These are phyloP conservation scores for Drosophila sucinea DNA, from an alignment of 1,140 invertebrate genomes.

Conservation along the genomic window DNA sequence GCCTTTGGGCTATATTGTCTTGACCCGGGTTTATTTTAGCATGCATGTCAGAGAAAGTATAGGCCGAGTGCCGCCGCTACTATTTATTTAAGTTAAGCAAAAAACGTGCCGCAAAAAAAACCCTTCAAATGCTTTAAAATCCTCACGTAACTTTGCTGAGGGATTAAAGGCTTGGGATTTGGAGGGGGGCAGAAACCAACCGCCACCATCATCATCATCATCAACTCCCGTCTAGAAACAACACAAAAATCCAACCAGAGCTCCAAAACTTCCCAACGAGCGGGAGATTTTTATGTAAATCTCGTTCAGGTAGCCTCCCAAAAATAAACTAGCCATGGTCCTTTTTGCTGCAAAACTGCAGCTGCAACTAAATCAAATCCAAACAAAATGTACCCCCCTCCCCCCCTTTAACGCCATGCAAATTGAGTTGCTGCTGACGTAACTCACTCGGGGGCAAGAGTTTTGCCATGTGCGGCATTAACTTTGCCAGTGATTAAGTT, in stretches of 20 bases:
- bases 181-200: not conserved
- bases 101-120: slow-evolving; percentile 49
- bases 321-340: slow-evolving; percentile 56
- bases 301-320: slow-evolving; percentile 65
- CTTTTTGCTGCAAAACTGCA: slow-evolving; percentile 3
- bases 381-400: slow-evolving; percentile 51
- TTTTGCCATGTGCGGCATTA: not conserved
- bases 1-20: slow-evolving; percentile 22
- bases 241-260: not conserved
- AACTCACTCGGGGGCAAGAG: slow-evolving; percentile 17
- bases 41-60: slow-evolving; percentile 2
- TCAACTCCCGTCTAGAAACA: not conserved
- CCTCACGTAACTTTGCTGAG: slow-evolving; percentile 56
- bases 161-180: slow-evolving; percentile 56
- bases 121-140: slow-evolving; percentile 52
- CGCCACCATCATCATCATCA: not conserved
- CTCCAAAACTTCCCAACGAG: too few relatives aligned
- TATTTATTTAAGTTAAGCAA: slow-evolving; percentile 30
- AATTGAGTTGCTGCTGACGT: slow-evolving; percentile 58
- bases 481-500: slow-evolving; percentile 61
- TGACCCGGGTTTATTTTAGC: slow-evolving; percentile 14
- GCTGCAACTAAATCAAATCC: slow-evolving; percentile 71
- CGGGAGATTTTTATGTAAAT: slow-evolving; percentile 72
- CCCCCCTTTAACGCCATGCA: slow-evolving; percentile 43
- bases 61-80: slow-evolving; percentile 10